Evolutionary conservation across 2,113 vertebrate species (phyloP).

Genomic region (Motacilla alba): DNA sequence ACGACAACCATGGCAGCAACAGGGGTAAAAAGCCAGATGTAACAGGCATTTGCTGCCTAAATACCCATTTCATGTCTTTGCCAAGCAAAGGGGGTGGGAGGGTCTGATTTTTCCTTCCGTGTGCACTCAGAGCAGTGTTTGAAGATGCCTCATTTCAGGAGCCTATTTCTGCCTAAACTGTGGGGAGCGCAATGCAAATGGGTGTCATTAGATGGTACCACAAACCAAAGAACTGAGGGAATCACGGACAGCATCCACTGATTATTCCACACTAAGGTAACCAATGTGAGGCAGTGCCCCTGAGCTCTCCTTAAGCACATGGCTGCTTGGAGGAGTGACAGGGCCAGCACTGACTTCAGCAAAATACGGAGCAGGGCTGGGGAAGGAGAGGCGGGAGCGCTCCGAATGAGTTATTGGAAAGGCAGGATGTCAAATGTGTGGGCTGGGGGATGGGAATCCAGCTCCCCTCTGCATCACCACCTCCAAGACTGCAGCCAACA

Average conservation of each 20-base stretch:
- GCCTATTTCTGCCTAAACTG: background rate
- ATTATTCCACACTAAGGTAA: background rate
- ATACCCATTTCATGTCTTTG: background rate
- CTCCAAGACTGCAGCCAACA: background rate
- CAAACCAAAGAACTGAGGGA: background rate
- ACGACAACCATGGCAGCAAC: fast-evolving
- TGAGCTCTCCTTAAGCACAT: background rate
- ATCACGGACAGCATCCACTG: background rate
- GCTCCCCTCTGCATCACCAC: background rate
- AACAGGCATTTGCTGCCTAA: background rate
- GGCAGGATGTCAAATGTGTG: background rate
- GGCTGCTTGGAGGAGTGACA: background rate
- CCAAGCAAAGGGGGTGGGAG: background rate
- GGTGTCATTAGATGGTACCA: background rate
- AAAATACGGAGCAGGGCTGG: background rate
- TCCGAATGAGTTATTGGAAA: background rate
- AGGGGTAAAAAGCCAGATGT: background rate
- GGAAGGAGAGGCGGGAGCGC: background rate
- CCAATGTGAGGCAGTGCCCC: background rate
- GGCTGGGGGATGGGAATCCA: background rate
- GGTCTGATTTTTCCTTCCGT: background rate
- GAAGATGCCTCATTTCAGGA: background rate
- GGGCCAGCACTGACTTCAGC: background rate
- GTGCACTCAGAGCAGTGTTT: fast-evolving
- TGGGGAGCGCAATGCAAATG: background rate